Base-by-base conservation (phyloP, 2,797 vertebrate genomes). In the Rallus crepitans region DNA sequence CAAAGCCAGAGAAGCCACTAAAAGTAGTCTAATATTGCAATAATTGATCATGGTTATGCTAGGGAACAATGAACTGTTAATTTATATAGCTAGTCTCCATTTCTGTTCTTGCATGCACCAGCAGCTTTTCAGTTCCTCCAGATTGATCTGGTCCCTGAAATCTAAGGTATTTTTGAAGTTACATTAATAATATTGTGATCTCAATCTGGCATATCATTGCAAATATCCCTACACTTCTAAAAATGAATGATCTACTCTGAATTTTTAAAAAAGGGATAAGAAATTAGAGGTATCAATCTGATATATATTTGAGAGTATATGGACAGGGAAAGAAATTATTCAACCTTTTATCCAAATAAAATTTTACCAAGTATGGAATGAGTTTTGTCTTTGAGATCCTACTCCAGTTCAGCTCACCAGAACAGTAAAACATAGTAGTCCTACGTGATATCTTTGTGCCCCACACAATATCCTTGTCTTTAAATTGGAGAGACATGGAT, bases 11-110 rank as follows among this genome's bases (percentile, higher is more conserved):
- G 12, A 85, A 87, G 24, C 6, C 19, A 53, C 11, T 75, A 30
- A 77, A 83, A 75, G 11, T 57, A 3, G 25, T n/a, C 7, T 71
- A 48, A 45, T 56, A 59, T 37, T 87, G 17, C 5, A 71, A 21
- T 25, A 77, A 56, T 59, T 71, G 40, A 45, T 56, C 42, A 25
- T 0, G 0, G 5, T 50, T 57, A 37, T 61, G 25, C 5, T 50
- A 18, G 8, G 5, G 4, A 50, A 48, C 13, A 72, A 7, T n/a
- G 39, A 57, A 28, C 12, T 53, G 8, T 69, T 52, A 31, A 72
- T 78, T 78, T 59, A 52, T 42, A 10, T 39, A 52, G 21, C 14
- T 79, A 24, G 16, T 64, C 33, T 89, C 24, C 12, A 7, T 64
- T 68, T 87, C 75, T 18, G 12, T 45, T 90, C 75, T 87, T 64